Evolutionary conservation across 2,113 vertebrate genomes (phyloP).

Genomic region (Cygnus atratus): DNA sequence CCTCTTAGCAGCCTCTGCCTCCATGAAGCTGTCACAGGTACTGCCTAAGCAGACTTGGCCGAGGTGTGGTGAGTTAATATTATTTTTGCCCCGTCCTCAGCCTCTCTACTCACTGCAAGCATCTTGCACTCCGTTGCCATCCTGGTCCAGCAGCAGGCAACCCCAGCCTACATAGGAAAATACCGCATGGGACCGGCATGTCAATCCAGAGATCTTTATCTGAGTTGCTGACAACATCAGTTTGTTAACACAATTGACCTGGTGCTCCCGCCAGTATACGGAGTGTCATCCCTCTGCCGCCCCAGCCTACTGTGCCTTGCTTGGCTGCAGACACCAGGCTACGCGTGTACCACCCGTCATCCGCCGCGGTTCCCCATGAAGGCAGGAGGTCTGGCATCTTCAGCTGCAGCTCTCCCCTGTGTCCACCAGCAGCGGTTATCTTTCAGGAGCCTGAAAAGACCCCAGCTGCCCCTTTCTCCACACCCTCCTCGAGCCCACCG

Average conservation of each 20-base stretch:
- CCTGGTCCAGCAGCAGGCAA: not conserved
- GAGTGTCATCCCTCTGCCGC: accelerated
- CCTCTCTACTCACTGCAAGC: not conserved
- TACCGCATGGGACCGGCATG: accelerated
- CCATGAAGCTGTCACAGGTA: not conserved
- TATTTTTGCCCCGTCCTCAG: not conserved
- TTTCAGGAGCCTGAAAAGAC: not conserved
- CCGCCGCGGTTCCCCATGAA: accelerated
- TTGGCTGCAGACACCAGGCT: not conserved
- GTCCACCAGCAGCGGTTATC: not conserved
- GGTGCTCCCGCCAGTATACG: not conserved
- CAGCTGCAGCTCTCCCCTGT: not conserved
- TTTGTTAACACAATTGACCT: not conserved
- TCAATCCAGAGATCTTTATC: not conserved
- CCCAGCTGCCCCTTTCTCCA: not conserved
- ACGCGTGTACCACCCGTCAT: accelerated
- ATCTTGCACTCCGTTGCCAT: accelerated
- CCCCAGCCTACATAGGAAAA: not conserved
- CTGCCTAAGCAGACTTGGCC: not conserved
- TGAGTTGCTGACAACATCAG: not conserved
- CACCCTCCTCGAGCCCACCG: not conserved
- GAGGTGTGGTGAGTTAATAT: not conserved
- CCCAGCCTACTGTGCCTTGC: not conserved
- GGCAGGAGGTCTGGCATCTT: not conserved
- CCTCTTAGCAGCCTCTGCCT: not conserved